Evolutionary conservation across 1,140 invertebrate species (phyloP).

Genomic region (Chelonus insularis): DNA sequence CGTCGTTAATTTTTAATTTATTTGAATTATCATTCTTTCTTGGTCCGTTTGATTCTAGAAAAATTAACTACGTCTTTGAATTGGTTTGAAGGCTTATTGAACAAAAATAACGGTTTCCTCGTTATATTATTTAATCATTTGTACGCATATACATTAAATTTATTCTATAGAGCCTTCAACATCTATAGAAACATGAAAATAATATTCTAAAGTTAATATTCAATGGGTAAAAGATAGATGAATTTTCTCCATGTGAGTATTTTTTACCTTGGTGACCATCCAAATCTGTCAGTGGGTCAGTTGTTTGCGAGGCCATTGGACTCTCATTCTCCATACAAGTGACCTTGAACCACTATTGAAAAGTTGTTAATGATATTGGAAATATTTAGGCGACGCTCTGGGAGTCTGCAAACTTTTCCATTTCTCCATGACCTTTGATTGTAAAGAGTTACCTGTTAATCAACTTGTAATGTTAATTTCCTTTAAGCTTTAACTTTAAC

Average conservation of each 20-base stretch:
- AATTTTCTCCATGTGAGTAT: not conserved
- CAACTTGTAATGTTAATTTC: too few relatives aligned
- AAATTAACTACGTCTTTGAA: not conserved
- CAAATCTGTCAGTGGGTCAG: slow-evolving; percentile 56
- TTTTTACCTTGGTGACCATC: slow-evolving; percentile 32
- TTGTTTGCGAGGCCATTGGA: slow-evolving; percentile 30
- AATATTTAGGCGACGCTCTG: too few relatives aligned
- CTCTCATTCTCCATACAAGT: slow-evolving; percentile 27
- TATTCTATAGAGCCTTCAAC: too few relatives aligned
- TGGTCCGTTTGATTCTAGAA: not conserved
- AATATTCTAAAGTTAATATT: too few relatives aligned
- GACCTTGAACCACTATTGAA: slow-evolving; percentile 37
- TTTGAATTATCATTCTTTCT: slow-evolving; percentile 2
- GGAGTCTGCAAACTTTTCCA: too few relatives aligned
- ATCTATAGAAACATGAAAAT: too few relatives aligned
- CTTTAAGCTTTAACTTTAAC: too few relatives aligned
- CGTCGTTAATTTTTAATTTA: slow-evolving; percentile 3
- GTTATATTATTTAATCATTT: not conserved
- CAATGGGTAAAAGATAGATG: too few relatives aligned
- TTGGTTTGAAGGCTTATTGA: not conserved
- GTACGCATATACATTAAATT: too few relatives aligned
- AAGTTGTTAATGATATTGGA: too few relatives aligned
- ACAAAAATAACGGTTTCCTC: not conserved
- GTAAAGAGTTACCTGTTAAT: too few relatives aligned
- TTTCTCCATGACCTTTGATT: too few relatives aligned